Conservation (phyloP, 1,140 invertebrate species). For the Reticulitermes speratus region DNA sequence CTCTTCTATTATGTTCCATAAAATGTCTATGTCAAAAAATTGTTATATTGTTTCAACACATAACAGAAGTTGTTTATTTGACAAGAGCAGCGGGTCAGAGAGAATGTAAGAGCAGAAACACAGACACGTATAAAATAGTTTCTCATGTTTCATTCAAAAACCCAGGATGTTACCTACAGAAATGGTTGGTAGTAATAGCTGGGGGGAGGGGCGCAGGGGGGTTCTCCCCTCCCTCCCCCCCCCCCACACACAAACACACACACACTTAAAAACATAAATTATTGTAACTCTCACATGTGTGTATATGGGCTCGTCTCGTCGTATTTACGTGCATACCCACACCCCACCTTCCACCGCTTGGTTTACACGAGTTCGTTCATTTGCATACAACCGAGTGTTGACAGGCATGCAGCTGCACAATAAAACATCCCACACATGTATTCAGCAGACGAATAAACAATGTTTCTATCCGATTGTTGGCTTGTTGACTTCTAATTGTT, state of each 20-base stretch:
- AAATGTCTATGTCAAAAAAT: background rate
- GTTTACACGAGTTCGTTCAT: background rate
- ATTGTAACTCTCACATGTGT: slow-evolving; percentile 12
- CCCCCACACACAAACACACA: background rate
- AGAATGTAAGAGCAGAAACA: background rate
- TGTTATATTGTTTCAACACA: background rate
- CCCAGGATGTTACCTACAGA: background rate
- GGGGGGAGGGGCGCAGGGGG: background rate
- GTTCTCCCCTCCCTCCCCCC: background rate
- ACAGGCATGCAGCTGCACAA: background rate
- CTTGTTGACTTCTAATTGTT: background rate
- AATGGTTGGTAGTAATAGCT: background rate
- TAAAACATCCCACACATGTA: slow-evolving; percentile 1
- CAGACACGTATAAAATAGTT: background rate
- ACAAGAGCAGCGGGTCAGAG: background rate
- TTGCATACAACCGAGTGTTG: background rate
- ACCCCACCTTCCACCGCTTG: background rate
- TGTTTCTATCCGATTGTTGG: background rate
- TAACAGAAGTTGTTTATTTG: background rate
- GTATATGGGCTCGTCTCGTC: background rate
- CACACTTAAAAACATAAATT: slow-evolving; percentile 19
- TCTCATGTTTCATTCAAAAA: slow-evolving; percentile 17
- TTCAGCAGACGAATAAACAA: background rate
- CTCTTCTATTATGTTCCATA: background rate
- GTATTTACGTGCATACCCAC: background rate